Evolutionary conservation across 2,113 vertebrate species (phyloP).

Genomic region (Microtus pennsylvanicus): DNA sequence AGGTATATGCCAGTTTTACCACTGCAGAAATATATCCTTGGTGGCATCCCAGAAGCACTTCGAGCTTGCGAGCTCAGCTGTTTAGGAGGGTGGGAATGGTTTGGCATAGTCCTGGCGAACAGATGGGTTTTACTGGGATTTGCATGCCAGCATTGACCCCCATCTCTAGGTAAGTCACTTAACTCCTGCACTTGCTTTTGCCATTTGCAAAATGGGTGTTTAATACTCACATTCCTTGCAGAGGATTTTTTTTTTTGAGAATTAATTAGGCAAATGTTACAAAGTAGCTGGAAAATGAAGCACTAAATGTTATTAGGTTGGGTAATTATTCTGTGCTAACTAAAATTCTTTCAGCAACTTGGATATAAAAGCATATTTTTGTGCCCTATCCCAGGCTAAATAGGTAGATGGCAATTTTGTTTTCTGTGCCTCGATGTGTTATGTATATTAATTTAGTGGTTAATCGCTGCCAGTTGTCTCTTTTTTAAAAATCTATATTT

Average conservation of each 20-base stretch:
- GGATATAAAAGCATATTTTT: constrained; percentile 39
- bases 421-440: constrained; percentile 40
- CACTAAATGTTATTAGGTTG: constrained; percentile 62
- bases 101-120: constrained; percentile 5
- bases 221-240: constrained; percentile 40
- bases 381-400: not conserved
- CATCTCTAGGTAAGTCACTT: constrained; percentile 51
- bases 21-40: constrained; percentile 3
- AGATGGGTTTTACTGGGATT: not conserved
- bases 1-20: not conserved
- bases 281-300: constrained; percentile 67
- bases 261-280: constrained; percentile 74
- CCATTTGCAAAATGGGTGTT: constrained; percentile 59
- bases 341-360: constrained; percentile 48
- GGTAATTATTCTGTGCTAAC: constrained; percentile 62
- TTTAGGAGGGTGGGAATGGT: not conserved
- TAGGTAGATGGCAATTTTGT: constrained; percentile 24
- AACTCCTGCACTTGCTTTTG: constrained; percentile 52
- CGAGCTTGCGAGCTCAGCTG: not conserved
- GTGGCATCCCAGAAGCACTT: not conserved
- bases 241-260: constrained; percentile 68
- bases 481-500: not conserved
- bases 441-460: not conserved
- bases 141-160: not conserved
- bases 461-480: not conserved